Conservation (phyloP, 1,140 invertebrate species). For the Periplaneta americana region DNA sequence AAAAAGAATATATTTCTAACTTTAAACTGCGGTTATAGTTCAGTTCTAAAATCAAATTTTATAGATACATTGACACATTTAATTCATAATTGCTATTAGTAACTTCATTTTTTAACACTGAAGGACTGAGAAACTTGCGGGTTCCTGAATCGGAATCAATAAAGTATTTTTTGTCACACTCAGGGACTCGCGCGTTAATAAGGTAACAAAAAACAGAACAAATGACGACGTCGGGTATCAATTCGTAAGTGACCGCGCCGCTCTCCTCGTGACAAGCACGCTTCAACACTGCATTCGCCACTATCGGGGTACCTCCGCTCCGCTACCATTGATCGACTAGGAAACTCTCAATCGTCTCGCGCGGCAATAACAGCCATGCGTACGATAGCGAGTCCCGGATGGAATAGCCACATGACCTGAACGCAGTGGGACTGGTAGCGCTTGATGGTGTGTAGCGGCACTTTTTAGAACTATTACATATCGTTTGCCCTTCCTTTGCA, state of each 20-base stretch:
- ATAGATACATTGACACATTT: not conserved
- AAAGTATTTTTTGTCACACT: not conserved
- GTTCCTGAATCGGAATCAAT: no score
- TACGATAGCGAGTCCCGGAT: not conserved
- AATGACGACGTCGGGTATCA: not conserved
- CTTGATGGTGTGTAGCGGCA: not conserved
- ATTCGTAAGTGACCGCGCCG: not conserved
- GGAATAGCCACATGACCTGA: not conserved
- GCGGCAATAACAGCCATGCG: not conserved
- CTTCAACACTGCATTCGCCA: not conserved
- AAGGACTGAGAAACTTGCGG: no score
- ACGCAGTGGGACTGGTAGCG: not conserved
- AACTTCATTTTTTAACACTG: not conserved
- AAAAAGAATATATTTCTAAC: no score
- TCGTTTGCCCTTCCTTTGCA: no score
- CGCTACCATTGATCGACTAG: not conserved
- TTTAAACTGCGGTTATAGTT: not conserved
- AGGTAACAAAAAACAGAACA: not conserved
- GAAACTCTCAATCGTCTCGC: not conserved
- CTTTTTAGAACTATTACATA: not conserved
- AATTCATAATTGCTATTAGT: not conserved
- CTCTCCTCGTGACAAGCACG: not conserved
- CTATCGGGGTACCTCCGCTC: not conserved
- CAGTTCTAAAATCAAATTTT: not conserved
- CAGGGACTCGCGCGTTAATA: not conserved